These are phyloP conservation scores for Penaeus monodon DNA, from an alignment of 2,888 invertebrate species.

Conservation along the genomic window DNA sequence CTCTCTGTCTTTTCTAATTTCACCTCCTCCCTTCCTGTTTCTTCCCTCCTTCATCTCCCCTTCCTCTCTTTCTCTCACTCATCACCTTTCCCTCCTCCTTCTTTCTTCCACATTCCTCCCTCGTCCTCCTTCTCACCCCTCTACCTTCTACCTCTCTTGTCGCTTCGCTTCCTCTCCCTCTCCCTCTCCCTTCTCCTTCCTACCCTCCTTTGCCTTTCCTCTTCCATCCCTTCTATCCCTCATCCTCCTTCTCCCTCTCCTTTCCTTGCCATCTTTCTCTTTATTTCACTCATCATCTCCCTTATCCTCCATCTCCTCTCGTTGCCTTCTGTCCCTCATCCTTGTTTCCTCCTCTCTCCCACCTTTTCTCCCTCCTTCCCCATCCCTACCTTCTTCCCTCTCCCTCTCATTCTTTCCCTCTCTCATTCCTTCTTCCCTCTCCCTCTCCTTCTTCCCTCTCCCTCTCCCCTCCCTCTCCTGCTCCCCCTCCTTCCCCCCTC, in stretches of 20 bases:
- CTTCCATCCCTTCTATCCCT: no score
- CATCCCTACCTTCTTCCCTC: background rate
- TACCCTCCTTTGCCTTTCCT: background rate
- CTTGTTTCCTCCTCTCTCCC: background rate
- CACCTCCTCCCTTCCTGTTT: no score
- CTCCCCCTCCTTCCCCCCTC: background rate
- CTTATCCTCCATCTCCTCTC: background rate
- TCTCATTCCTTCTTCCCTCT: background rate
- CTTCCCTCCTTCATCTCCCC: no score
- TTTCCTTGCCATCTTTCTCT: background rate
- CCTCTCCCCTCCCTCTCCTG: background rate
- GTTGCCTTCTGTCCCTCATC: background rate
- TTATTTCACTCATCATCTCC: background rate
- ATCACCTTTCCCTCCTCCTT: no score
- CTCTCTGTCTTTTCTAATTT: no score
- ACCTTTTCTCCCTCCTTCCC: background rate
- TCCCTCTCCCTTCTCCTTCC: background rate
- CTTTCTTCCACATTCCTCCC: no score
- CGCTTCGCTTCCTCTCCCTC: background rate
- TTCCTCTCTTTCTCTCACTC: no score
- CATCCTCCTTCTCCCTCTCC: background rate
- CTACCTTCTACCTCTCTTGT: background rate
- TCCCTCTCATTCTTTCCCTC: background rate
- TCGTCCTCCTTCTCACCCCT: background rate
- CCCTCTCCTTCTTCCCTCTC: background rate